Evolutionary conservation across 2,113 vertebrate species (phyloP).

Genomic region (Ictidomys tridecemlineatus): DNA sequence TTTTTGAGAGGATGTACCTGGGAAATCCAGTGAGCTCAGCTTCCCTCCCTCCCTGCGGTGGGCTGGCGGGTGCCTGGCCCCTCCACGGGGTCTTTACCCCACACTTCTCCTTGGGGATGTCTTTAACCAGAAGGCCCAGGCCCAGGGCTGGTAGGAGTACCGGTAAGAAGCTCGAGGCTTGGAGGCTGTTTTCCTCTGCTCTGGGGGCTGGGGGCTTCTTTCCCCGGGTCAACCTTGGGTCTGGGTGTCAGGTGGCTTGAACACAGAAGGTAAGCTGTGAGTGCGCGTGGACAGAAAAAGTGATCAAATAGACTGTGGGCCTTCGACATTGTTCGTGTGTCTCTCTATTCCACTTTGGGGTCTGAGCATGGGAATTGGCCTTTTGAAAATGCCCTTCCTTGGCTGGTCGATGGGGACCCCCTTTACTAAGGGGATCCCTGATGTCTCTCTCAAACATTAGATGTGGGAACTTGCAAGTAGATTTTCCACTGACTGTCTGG

Average conservation of each 20-base stretch:
- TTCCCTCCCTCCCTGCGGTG: conserved; percentile 87
- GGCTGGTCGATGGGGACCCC: background rate
- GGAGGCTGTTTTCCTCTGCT: background rate
- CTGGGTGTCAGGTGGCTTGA: conserved; percentile 80
- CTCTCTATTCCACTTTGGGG: conserved; percentile 34
- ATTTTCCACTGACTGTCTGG: conserved; percentile 80
- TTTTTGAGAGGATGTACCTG: background rate
- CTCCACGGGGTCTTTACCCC: conserved; percentile 94
- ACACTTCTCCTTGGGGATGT: conserved; percentile 92
- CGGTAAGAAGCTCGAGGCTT: conserved; percentile 45
- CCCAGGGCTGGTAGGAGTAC: background rate
- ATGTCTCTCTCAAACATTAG: conserved; percentile 86
- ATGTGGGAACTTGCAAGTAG: conserved; percentile 87
- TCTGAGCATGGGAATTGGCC: background rate
- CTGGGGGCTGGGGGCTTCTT: background rate
- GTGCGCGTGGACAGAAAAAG: background rate
- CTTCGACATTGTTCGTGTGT: too few species aligned
- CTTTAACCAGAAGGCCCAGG: conserved; percentile 87
- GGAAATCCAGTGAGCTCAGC: conserved; percentile 77
- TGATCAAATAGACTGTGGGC: too few species aligned
- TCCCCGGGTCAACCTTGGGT: conserved; percentile 74
- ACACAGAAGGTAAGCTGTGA: background rate
- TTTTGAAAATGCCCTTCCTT: conserved; percentile 28
- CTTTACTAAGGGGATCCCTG: background rate
- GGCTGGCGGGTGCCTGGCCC: conserved; percentile 79